Base-by-base conservation (phyloP, 2,113 vertebrate species). In the Micronycteris hirsuta region DNA sequence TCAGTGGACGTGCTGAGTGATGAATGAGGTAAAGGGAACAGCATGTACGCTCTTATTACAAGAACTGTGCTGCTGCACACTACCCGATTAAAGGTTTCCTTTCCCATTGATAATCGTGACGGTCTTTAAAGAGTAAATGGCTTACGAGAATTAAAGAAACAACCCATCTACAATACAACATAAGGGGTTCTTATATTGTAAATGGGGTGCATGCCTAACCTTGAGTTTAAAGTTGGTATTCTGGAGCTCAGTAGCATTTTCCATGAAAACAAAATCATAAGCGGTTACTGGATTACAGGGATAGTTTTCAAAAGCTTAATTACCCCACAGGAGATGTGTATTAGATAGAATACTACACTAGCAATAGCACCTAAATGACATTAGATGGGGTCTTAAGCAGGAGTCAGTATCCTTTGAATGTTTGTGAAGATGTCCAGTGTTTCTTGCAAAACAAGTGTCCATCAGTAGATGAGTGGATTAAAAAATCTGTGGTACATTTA, bases 161-260 rank as follows among this genome's bases (percentile, higher is more conserved):
- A 88, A 58, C 58, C 58, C 11, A 28, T 61, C 28, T 28, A 61
- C 58, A 61, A 61, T 28, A 61, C 58, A 61, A 61, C 12, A 28
- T 61, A 61, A 28, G 58, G 28, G 9, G 10, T 8, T 7, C 58
- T 86, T 52, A 90, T 16, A 92, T 89, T 58, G 87, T 19, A 90
- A 88, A 68, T 43, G 36, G 28, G 10, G 1, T 86, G 14, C 68
- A 6, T 86, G 86, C 41, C 67, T 88, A 74, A 94, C 12, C 8
- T 89, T 91, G 15, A 24, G 43, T 94, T 95, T 95, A 43, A 94
- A 94, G 7, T 65, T 45, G 63, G 14, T 65, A 61, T 74, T 86
- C 63, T 91, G 80, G 89, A 96, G 91, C 45, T 88, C 73, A 86
- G 41, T 58, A 89, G 52, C 12, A 71, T 89, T 90, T 96, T 70